These are phyloP conservation scores for Zosterops hypoxanthus DNA, from an alignment of 2,113 vertebrate species.

Conservation along the genomic window DNA sequence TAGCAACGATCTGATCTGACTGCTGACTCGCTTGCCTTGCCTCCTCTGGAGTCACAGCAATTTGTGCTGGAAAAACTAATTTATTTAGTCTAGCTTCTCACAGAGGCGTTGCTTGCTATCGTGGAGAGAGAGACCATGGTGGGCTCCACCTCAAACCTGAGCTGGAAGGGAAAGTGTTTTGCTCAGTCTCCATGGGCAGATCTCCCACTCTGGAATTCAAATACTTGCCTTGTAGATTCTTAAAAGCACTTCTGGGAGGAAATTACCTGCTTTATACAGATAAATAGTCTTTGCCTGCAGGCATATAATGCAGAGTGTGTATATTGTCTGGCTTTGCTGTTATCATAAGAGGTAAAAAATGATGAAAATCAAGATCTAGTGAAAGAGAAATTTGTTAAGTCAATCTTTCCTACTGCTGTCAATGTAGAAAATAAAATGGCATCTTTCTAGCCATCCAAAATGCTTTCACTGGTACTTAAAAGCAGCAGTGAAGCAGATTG, in stretches of 20 bases:
- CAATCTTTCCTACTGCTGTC: neutral
- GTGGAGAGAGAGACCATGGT: neutral
- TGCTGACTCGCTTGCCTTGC: neutral
- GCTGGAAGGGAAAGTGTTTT: neutral
- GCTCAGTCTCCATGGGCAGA: rapidly evolving
- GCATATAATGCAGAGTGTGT: rapidly evolving
- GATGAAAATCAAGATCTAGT: neutral
- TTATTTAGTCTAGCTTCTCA: neutral
- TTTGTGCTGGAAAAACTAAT: neutral
- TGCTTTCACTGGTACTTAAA: neutral
- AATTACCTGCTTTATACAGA: neutral
- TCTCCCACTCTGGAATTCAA: neutral
- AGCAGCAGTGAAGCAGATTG: neutral
- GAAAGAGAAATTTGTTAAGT: neutral
- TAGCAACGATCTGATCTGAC: neutral
- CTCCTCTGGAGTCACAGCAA: neutral
- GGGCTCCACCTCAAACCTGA: neutral
- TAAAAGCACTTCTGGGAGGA: neutral
- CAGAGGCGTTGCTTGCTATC: neutral
- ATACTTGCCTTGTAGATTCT: neutral
- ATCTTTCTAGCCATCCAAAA: neutral
- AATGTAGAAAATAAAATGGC: neutral
- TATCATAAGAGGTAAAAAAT: neutral
- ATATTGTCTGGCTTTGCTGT: neutral
- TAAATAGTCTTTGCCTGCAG: neutral